Conservation (phyloP, 2,113 vertebrate species). For the Porphyrio hochstetteri region DNA sequence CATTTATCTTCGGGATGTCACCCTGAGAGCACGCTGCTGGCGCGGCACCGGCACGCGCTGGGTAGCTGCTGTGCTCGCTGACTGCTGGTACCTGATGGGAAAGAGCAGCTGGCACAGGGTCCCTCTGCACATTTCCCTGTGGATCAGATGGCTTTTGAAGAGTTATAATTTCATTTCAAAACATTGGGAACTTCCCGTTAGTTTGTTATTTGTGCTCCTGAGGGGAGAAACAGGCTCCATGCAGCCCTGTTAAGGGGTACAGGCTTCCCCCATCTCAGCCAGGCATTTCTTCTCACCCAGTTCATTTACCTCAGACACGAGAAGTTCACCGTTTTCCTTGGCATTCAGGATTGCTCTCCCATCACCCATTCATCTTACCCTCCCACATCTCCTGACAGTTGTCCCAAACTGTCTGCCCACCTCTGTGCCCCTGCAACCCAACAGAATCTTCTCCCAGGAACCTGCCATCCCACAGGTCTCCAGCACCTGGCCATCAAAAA, state of each 20-base stretch:
- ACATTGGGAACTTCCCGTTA: not conserved
- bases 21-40: not conserved
- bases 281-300: rapidly evolving
- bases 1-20: not conserved
- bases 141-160: rapidly evolving
- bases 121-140: not conserved
- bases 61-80: rapidly evolving
- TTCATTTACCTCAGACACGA: not conserved
- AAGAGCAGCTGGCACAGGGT: not conserved
- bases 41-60: rapidly evolving
- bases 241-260: not conserved
- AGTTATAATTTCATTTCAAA: not conserved
- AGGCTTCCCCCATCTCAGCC: not conserved
- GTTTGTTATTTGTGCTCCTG: not conserved
- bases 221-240: not conserved
- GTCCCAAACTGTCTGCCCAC: not conserved
- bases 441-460: not conserved
- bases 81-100: not conserved
- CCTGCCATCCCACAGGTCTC: not conserved
- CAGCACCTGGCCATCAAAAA: not conserved
- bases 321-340: not conserved
- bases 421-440: not conserved
- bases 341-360: not conserved
- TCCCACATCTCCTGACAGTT: not conserved
- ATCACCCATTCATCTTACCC: not conserved